These are phyloP conservation scores for Sinocyclocheilus anshuiensis DNA, from an alignment of 2,113 vertebrate species.

Conservation along the genomic window DNA sequence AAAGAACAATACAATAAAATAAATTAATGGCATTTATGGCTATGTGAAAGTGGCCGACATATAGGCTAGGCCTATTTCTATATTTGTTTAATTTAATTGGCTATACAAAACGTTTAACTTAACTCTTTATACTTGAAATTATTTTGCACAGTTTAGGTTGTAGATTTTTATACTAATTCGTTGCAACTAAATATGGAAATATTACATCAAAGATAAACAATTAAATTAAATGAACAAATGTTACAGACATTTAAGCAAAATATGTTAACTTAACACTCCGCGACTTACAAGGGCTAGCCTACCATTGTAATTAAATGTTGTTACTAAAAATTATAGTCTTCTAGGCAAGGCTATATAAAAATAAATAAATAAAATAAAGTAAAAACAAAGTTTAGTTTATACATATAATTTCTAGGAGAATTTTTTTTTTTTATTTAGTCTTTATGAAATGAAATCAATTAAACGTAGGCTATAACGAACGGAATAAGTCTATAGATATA, in stretches of 20 bases:
- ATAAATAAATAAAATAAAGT: not conserved
- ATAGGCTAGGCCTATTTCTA: not conserved
- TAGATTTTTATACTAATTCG: not conserved
- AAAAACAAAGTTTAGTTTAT: not conserved
- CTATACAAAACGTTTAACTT: not conserved
- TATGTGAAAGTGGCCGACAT: not conserved
- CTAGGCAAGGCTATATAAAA: not conserved
- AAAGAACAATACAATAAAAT: not conserved
- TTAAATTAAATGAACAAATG: not conserved
- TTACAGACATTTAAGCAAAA: not conserved
- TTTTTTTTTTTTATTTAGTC: not conserved
- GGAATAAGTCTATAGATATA: not conserved
- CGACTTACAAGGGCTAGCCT: too few species aligned
- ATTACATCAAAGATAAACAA: not conserved
- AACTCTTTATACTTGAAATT: not conserved
- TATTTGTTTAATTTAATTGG: not conserved
- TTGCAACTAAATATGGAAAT: not conserved
- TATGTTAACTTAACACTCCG: not conserved
- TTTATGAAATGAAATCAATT: not conserved
- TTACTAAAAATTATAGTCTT: too few species aligned
- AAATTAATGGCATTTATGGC: not conserved
- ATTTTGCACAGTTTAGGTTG: not conserved
- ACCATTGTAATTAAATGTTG: too few species aligned
- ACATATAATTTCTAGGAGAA: not conserved
- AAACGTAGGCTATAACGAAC: not conserved